Base-by-base conservation (phyloP, 2,797 vertebrate genomes). In the Crax fasciolata region DNA sequence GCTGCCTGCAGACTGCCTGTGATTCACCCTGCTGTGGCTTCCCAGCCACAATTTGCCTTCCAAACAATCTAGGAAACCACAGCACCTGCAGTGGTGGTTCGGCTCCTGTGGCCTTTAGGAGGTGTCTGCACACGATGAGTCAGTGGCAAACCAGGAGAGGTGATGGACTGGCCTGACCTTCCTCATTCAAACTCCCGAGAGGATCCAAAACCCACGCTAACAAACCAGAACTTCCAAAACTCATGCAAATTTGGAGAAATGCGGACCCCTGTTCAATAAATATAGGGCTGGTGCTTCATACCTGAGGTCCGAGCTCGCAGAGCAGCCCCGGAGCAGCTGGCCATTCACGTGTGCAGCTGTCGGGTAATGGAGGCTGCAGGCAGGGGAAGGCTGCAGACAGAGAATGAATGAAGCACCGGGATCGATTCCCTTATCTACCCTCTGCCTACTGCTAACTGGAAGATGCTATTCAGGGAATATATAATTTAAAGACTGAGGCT, bases 391-490 rank as follows among this genome's bases (percentile, higher is more conserved):
- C 15, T 84, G 38, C 38, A 79, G 80, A 3, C 87, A 87, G 71
- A 51, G 79, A 59, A 76, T 84, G 96, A 96, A 94, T 95, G 92
- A 89, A 91, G 52, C 12, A 81, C n/a, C 11, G 48, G 71, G 30
- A 96, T 93, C 25, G 1, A 89, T 71, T 77, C 52, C 38, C 75
- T 90, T 75, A 74, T 39, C 70, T 58, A n/a, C 35, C 61, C 41
- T 87, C 68, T 0, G 0, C 81, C 81, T 63, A 79, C 70, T 66
- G 58, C 72, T 90, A 90, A 90, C 72, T 68, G 61, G 91, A 93
- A 83, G 62, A 84, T 65, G 66, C 54, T 87, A 76, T 93, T 93
- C 90, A 90, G 71, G 81, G 90, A 88, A 94, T 93, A 93, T 8
- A 85, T 32, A 61, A 95, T 94, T 76, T 81, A 89, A 84, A 95